These are phyloP conservation scores for Hippopotamyrus pictus DNA, from an alignment of 2,797 vertebrate species.

Conservation along the genomic window DNA sequence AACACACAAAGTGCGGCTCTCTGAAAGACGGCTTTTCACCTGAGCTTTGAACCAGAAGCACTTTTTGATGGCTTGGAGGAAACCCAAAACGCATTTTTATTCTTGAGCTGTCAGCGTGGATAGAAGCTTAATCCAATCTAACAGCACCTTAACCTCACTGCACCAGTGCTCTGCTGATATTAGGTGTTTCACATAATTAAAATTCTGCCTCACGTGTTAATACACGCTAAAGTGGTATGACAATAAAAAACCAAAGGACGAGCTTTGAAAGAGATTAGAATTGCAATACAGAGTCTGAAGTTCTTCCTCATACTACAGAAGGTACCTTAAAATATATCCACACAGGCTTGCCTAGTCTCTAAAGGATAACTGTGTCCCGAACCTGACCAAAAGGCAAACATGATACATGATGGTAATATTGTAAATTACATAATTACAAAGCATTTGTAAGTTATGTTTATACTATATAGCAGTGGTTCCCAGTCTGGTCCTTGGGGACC, in stretches of 20 bases:
- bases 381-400: neutral
- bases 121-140: neutral
- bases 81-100: neutral
- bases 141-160: neutral
- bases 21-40: slow-evolving; percentile 8
- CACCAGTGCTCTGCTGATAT: neutral
- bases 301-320: neutral
- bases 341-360: neutral
- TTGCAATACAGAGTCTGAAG: neutral
- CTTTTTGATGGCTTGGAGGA: neutral
- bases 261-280: neutral
- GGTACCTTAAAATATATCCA: neutral
- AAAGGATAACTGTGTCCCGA: neutral
- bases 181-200: neutral
- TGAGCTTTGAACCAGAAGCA: neutral
- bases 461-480: neutral
- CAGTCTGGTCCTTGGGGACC: neutral
- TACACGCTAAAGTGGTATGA: neutral
- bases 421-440: neutral
- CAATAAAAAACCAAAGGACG: neutral
- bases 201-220: neutral
- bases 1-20: slow-evolving; percentile 43
- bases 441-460: neutral
- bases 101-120: neutral
- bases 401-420: neutral